phyloP scores from a whole-genome alignment of 2,888 invertebrate genomes.

The Labia minor region DNA sequence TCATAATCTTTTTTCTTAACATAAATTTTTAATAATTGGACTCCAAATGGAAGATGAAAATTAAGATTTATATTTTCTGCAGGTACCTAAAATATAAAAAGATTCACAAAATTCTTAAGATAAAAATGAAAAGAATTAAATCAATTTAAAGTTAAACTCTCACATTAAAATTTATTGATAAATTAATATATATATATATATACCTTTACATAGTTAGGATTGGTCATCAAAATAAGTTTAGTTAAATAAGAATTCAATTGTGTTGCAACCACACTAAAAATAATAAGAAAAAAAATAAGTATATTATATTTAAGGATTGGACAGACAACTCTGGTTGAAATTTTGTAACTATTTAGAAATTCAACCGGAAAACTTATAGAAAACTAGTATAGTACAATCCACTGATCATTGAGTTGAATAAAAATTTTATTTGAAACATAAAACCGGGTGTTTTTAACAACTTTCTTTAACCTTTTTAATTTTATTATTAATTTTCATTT shows the following conservation, averaged over 20 bases:
- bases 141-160: constrained; percentile 16
- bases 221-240: constrained; percentile 67
- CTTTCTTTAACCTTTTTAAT: no score
- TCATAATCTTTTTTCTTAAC: constrained; percentile 49
- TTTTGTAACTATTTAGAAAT: no score
- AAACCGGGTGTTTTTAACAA: no score
- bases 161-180: constrained; percentile 5
- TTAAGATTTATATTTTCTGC: constrained; percentile 54
- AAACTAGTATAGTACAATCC: no score
- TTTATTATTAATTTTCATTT: no score
- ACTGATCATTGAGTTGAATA: no score
- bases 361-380: no score
- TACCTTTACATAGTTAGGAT: constrained; percentile 69
- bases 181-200: no score
- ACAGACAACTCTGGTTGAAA: not conserved
- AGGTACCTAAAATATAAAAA: constrained; percentile 45
- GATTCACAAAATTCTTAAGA: no score
- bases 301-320: not conserved
- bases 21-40: constrained; percentile 68
- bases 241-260: constrained; percentile 64
- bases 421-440: no score
- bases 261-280: constrained; percentile 64
- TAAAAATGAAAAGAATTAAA: constrained; percentile 22
- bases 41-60: constrained; percentile 67
- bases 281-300: constrained; percentile 19